These are phyloP conservation scores for Molorchus minor DNA, from an alignment of 2,888 invertebrate species.

Conservation along the genomic window DNA sequence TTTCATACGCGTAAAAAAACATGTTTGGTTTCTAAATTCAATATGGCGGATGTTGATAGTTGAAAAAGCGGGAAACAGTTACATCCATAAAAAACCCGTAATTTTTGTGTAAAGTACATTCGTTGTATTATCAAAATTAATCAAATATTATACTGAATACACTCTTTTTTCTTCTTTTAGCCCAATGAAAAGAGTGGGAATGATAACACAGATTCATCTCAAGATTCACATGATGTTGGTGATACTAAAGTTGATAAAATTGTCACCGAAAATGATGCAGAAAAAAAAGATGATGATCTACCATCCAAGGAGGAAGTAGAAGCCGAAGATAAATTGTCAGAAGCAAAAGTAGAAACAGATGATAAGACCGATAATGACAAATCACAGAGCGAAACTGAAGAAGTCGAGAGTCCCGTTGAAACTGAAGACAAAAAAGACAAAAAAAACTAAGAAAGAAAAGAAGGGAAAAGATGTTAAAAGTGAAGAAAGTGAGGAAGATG, in stretches of 20 bases:
- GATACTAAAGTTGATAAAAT: slow-evolving; percentile 40
- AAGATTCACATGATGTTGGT: slow-evolving; percentile 50
- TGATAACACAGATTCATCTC: slow-evolving; percentile 53
- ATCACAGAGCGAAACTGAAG: slow-evolving; percentile 26
- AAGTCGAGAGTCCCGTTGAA: no score
- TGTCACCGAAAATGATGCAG: slow-evolving; percentile 40
- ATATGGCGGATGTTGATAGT: slow-evolving; percentile 62
- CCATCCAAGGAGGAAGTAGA: slow-evolving; percentile 43
- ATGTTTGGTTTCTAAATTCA: slow-evolving; percentile 57
- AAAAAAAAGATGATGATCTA: slow-evolving; percentile 46
- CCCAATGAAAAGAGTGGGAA: slow-evolving; percentile 49
- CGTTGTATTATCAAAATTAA: background rate
- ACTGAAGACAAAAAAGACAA: slow-evolving; percentile 44
- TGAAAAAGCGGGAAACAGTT: slow-evolving; percentile 62
- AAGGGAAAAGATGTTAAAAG: slow-evolving; percentile 46
- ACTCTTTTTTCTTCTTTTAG: slow-evolving; percentile 39
- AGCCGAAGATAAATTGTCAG: slow-evolving; percentile 39
- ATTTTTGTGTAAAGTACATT: slow-evolving; percentile 12
- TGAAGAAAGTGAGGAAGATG: slow-evolving; percentile 51
- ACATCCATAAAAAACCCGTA: slow-evolving; percentile 31
- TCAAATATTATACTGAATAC: slow-evolving; percentile 1
- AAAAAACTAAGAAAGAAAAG: slow-evolving; percentile 27
- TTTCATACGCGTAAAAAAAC: slow-evolving; percentile 46
- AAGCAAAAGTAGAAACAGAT: slow-evolving; percentile 48
- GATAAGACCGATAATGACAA: slow-evolving; percentile 45